These are phyloP conservation scores for Cladopsammia gracilis DNA, from an alignment of 64 coral and sea anemone genomes.

Conservation along the genomic window DNA sequence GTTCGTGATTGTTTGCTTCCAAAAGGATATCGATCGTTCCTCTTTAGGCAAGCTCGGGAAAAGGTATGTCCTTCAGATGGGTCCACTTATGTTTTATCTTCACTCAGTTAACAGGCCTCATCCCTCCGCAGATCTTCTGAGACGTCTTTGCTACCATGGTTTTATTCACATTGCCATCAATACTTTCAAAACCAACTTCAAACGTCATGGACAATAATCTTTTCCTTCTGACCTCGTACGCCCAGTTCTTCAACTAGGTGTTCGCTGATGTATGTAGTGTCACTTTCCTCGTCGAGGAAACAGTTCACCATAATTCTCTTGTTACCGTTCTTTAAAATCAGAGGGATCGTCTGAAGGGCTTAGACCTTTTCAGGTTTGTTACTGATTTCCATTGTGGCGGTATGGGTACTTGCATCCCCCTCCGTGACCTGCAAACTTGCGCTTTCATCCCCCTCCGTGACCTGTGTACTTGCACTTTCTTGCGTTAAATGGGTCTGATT, in stretches of 20 bases:
- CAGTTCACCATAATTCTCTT: too few relatives aligned
- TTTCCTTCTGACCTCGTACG: neutral
- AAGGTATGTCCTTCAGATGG: too few relatives aligned
- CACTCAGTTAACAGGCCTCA: conserved; percentile 5
- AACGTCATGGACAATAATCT: too few relatives aligned
- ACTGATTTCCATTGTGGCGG: neutral
- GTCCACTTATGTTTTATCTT: too few relatives aligned
- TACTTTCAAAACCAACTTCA: conserved; percentile 10
- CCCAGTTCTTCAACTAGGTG: conserved; percentile 33
- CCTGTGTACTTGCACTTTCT: neutral
- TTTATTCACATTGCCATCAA: conserved; percentile 42
- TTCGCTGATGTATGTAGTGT: conserved; percentile 49
- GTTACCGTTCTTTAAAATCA: conserved; percentile 23
- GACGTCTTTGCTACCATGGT: conserved; percentile 53
- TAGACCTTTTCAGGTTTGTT: neutral
- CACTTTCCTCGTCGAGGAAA: conserved; percentile 45
- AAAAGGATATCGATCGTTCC: too few relatives aligned
- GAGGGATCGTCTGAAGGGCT: conserved; percentile 54
- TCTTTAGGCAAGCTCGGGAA: too few relatives aligned
- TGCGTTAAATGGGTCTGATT: neutral
- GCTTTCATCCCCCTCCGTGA: too few relatives aligned
- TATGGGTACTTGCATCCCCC: conserved; percentile 10
- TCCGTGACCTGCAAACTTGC: too few relatives aligned
- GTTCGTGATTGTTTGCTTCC: too few relatives aligned
- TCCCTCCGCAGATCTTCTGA: conserved; percentile 52